Percentiles rank a stretch among this genome's conserved stretches.
phyloP scores from a whole-genome alignment of 1,140 invertebrate species.

The Drosophila nebulosa region DNA sequence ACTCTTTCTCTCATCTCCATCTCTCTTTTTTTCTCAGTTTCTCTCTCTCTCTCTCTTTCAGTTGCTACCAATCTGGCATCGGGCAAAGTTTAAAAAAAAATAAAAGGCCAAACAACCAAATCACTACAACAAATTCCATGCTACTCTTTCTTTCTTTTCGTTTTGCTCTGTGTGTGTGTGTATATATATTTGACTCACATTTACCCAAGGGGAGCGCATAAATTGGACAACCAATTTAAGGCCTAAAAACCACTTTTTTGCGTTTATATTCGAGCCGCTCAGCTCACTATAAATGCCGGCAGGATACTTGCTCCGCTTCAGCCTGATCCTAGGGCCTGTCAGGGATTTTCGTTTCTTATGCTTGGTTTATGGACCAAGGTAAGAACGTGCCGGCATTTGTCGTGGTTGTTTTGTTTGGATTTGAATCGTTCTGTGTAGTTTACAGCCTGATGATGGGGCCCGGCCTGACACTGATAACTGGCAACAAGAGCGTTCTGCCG shows the following conservation, averaged over 20 bases:
- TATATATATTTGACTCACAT: not conserved
- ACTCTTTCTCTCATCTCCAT: not conserved
- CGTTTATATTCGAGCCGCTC: conserved; percentile 67
- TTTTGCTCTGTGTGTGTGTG: not conserved
- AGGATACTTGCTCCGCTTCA: conserved; percentile 39
- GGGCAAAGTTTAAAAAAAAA: conserved; percentile 1
- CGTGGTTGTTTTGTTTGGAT: conserved; percentile 77
- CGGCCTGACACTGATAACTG: conserved; percentile 43
- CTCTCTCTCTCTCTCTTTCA: conserved; percentile 18
- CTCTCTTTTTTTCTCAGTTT: not conserved
- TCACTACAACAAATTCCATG: conserved; percentile 32
- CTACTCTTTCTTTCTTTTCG: conserved; percentile 16
- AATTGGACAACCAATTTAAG: conserved; percentile 78
- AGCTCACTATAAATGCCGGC: conserved; percentile 53
- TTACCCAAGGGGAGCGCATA: conserved; percentile 55
- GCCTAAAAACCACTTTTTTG: conserved; percentile 74
- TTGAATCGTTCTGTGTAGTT: conserved; percentile 70
- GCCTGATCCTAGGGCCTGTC: not conserved
- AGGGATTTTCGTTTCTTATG: conserved; percentile 3
- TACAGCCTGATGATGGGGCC: conserved; percentile 64
- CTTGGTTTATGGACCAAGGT: conserved; percentile 66
- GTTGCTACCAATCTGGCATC: conserved; percentile 48
- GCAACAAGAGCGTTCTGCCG: not conserved
- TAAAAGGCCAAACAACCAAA: conserved; percentile 21
- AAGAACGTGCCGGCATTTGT: conserved; percentile 76